Conservation (phyloP, 1,140 invertebrate genomes). For the Tachypleus tridentatus region DNA sequence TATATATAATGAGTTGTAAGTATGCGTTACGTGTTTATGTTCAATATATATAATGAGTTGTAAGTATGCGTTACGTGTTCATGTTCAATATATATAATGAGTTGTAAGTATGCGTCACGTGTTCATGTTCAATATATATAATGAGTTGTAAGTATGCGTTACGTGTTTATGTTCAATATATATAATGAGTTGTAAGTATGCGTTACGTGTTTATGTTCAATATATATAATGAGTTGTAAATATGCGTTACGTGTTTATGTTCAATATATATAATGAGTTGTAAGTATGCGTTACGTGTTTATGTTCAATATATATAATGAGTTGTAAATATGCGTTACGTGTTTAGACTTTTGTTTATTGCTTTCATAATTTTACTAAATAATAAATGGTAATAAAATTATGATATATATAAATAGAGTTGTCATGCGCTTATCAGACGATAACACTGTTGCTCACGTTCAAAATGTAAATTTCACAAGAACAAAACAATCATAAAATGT, state of each 20-base stretch:
- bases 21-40: not conserved
- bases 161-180: conserved; percentile 2
- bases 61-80: conserved; percentile 7
- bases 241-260: not conserved
- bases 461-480: no score
- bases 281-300: conserved; percentile 5
- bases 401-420: no score
- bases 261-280: conserved; percentile 16
- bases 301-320: conserved; percentile 14
- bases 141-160: conserved; percentile 16
- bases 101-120: conserved; percentile 11
- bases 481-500: no score
- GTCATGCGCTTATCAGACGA: no score
- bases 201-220: not conserved
- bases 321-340: conserved; percentile 11
- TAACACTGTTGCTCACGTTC: no score
- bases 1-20: conserved; percentile 17
- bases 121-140: conserved; percentile 9
- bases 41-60: conserved; percentile 16
- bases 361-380: no score
- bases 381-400: no score
- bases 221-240: conserved; percentile 17
- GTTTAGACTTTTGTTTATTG: no score
- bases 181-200: conserved; percentile 17
- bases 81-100: conserved; percentile 15